Evolutionary conservation across 2,797 vertebrate genomes (phyloP), one percentile per base, ranked within the genome.

Genomic region (Ctenopoma multispine): DNA sequence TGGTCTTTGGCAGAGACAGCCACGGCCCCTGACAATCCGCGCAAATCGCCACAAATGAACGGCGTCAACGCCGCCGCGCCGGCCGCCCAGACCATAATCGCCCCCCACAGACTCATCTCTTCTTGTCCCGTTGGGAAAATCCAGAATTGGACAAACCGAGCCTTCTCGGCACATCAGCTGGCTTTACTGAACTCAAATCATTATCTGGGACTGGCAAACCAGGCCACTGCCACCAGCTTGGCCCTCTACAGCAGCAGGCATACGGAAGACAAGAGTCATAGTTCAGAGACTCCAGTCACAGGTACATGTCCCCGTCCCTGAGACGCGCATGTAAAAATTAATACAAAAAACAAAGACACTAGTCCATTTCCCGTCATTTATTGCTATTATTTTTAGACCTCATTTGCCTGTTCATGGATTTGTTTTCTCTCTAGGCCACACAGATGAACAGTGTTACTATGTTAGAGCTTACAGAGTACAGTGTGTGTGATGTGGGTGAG

Each of bases 1-100:
- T 99, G 97, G 97, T 99, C 97, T 62, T 89, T 99, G 91, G 97
- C 97, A 29, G 97, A 98, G 91, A 99, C 97, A 0, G 97, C 97
- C 79, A 96, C 97, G 34, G 96, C 96, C 61, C 97, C 97, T 34
- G 97, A 99, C 94, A 98, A 96, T 92, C 97, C 97, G n/a, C 95
- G 96, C 70, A 97, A 95, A 85, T 97, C 97, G 44, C 97, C 97
- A 0, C 94, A 94, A 10, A 90, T 95, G 70, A 90, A 94, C 46
- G 94, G 89, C 88, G 48, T 85, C 85, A 65, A 90, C 69, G 91
- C 95, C 2, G 93, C 93, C 0, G 95, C 92, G 23, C 90, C 95
- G 0, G 91, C 92, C 13, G 81, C 90, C 17, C 93, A 94, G 83
- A 93, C 91, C 74, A 88, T 95, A 44, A 86, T 96, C 41, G 89